Evolutionary conservation across 2,888 invertebrate species (phyloP).

Genomic region (Steinernema scapterisci): DNA sequence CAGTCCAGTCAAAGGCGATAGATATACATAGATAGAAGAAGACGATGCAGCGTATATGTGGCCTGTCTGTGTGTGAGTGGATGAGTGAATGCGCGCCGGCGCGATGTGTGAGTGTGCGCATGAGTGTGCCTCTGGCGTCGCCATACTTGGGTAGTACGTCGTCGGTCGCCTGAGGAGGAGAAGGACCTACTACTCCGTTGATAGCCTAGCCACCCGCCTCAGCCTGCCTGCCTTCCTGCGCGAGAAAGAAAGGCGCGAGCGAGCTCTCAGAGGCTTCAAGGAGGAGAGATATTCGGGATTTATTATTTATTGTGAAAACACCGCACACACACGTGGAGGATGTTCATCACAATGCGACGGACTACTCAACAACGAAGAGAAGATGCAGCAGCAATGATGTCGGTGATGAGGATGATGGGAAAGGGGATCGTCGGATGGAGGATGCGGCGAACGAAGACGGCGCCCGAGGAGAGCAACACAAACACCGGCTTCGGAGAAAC

Average conservation of each 20-base stretch:
- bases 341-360: neutral
- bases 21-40: conserved; percentile 29
- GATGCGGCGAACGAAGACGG: neutral
- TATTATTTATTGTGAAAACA: conserved; percentile 27
- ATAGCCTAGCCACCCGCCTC: neutral
- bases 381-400: neutral
- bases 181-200: neutral
- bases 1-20: conserved; percentile 26
- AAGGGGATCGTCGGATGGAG: neutral
- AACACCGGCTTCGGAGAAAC: neutral
- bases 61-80: conserved; percentile 13
- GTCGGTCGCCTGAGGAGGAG: neutral
- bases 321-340: neutral
- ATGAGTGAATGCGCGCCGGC: conserved; percentile 18
- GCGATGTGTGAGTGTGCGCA: conserved; percentile 13
- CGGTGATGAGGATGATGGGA: neutral
- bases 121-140: conserved; percentile 24
- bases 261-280: neutral
- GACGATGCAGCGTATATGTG: conserved; percentile 26
- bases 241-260: neutral
- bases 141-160: conserved; percentile 19
- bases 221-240: too few relatives aligned
- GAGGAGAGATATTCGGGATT: conserved; percentile 25
- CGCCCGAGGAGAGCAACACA: neutral
- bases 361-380: neutral